Conservation (phyloP, 2,888 invertebrate genomes). For the Chelonus formosanus region DNA sequence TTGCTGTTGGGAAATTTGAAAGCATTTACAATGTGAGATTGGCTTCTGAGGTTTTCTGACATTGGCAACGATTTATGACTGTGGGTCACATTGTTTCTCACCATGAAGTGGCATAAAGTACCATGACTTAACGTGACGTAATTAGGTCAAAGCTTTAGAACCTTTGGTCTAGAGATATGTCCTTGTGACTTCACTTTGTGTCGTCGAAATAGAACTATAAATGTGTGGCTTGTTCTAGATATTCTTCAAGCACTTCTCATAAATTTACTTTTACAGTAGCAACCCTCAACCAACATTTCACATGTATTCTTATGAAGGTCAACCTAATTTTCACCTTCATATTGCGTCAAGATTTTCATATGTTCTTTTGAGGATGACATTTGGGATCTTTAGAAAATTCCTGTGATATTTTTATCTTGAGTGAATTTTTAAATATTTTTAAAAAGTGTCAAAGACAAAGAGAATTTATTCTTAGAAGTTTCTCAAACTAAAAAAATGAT, state of each 20-base stretch:
- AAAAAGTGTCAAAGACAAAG: too few relatives aligned
- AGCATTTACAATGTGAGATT: background rate
- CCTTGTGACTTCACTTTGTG: constrained; percentile 37
- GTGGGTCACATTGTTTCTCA: constrained; percentile 51
- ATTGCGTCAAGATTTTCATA: background rate
- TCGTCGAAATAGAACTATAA: constrained; percentile 29
- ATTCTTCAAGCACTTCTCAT: constrained; percentile 6
- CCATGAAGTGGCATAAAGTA: constrained; percentile 48
- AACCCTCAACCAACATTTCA: background rate
- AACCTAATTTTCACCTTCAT: background rate
- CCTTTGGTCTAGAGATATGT: constrained; percentile 20
- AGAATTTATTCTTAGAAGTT: too few relatives aligned
- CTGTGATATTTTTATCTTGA: too few relatives aligned
- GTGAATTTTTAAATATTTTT: too few relatives aligned
- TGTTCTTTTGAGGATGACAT: too few relatives aligned
- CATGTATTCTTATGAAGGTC: background rate
- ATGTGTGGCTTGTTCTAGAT: constrained; percentile 32
- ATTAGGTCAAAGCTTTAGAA: constrained; percentile 50
- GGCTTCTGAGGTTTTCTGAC: constrained; percentile 18
- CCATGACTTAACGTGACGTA: constrained; percentile 55
- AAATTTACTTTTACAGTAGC: constrained; percentile 2
- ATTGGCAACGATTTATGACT: constrained; percentile 58
- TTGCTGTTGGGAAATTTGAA: background rate
- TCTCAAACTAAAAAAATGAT: too few relatives aligned
- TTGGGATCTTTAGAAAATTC: too few relatives aligned